These are phyloP conservation scores for Calcarius ornatus DNA, from an alignment of 2,113 vertebrate genomes.

Conservation along the genomic window DNA sequence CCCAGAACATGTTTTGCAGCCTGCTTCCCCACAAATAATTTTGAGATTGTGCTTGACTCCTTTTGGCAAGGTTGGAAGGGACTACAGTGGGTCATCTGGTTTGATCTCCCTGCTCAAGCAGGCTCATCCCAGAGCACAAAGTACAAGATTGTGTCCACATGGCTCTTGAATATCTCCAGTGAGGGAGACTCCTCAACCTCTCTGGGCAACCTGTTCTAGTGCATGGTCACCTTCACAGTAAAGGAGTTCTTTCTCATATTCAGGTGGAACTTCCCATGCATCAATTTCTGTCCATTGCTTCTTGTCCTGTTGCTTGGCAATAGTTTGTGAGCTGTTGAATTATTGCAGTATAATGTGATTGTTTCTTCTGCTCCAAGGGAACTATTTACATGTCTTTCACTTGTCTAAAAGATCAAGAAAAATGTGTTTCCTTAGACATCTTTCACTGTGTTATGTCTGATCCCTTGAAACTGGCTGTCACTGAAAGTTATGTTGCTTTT, in stretches of 20 bases:
- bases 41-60: neutral
- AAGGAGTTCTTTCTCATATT: neutral
- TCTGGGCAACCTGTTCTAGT: neutral
- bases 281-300: neutral
- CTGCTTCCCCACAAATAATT: neutral
- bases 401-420: neutral
- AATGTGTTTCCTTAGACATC: neutral
- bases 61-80: neutral
- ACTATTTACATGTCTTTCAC: neutral
- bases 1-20: neutral
- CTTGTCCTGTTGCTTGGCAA: neutral
- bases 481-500: neutral
- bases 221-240: neutral
- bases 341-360: neutral
- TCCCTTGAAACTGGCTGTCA: neutral
- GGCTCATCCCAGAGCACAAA: neutral
- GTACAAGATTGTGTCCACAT: neutral
- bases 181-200: neutral
- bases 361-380: neutral
- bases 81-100: neutral
- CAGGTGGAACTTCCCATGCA: neutral
- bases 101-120: neutral
- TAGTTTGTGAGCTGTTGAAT: neutral
- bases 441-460: neutral
- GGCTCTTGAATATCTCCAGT: neutral